Percentiles rank a stretch among this genome's conserved stretches.
These are phyloP conservation scores for Hormaphis cornu DNA, from an alignment of 1,140 invertebrate species.

Conservation along the genomic window DNA sequence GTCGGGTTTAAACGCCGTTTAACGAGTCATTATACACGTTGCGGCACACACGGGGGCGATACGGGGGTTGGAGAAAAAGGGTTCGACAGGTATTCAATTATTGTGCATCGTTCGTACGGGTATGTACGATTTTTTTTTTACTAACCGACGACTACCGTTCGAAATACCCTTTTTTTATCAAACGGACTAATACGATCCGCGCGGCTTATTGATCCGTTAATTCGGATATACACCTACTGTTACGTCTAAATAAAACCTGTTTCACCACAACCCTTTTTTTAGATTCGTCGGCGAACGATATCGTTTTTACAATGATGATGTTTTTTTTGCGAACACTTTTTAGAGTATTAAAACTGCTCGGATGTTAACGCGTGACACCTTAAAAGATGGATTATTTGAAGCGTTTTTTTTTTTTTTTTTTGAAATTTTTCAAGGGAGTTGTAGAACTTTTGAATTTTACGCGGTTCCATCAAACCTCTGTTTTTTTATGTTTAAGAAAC, in stretches of 20 bases:
- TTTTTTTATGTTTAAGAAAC: too few relatives aligned
- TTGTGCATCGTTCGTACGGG: too few relatives aligned
- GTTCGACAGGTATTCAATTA: slow-evolving; percentile 20
- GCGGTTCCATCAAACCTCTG: too few relatives aligned
- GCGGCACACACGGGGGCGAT: neutral
- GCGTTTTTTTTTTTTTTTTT: too few relatives aligned
- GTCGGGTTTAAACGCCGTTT: slow-evolving; percentile 24
- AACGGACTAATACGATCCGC: neutral
- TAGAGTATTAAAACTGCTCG: too few relatives aligned
- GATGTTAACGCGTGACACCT: too few relatives aligned
- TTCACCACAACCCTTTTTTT: neutral
- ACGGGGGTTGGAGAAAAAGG: slow-evolving; percentile 19
- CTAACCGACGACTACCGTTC: neutral
- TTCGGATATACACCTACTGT: neutral
- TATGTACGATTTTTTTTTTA: neutral
- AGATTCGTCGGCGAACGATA: too few relatives aligned
- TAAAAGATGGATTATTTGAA: too few relatives aligned
- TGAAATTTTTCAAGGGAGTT: too few relatives aligned
- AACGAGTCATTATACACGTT: slow-evolving; percentile 30
- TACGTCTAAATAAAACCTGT: neutral
- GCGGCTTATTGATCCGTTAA: neutral
- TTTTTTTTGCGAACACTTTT: too few relatives aligned
- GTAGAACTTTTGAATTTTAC: too few relatives aligned
- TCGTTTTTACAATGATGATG: too few relatives aligned
- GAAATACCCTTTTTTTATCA: neutral